These are phyloP conservation scores for Brachyistius frenatus DNA, from an alignment of 2,113 vertebrate species.

Conservation along the genomic window DNA sequence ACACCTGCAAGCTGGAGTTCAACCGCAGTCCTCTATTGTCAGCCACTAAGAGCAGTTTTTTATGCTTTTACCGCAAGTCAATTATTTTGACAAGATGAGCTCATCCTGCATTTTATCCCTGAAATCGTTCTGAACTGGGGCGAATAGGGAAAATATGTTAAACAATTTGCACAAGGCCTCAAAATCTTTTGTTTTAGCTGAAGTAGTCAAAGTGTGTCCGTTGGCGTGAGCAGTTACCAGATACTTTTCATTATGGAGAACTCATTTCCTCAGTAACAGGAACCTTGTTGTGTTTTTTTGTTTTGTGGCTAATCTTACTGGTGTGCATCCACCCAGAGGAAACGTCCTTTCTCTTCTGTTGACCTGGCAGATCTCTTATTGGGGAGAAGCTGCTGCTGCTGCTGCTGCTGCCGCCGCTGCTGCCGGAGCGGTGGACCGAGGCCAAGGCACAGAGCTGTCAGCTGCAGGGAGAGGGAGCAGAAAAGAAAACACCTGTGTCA, in stretches of 20 bases:
- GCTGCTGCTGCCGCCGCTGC: constrained; percentile 11
- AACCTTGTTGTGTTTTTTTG: constrained; percentile 66
- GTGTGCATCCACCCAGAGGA: constrained; percentile 50
- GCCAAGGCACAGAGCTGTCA: constrained; percentile 27
- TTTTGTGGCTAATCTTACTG: background rate
- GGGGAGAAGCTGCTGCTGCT: constrained; percentile 5
- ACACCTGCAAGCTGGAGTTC: no score
- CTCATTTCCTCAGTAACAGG: constrained; percentile 52
- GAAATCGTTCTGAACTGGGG: background rate
- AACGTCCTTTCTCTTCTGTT: constrained; percentile 55
- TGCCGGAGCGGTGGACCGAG: constrained; percentile 7
- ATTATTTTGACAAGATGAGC: no score
- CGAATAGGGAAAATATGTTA: background rate
- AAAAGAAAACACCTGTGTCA: constrained; percentile 43
- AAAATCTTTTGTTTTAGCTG: background rate
- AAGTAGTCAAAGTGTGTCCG: background rate
- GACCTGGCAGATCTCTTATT: constrained; percentile 54
- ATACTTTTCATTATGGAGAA: background rate
- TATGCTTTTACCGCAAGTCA: no score
- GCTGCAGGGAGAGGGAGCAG: constrained; percentile 13
- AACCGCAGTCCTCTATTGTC: no score
- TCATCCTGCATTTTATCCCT: no score
- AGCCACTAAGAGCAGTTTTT: background rate
- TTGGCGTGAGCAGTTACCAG: no score
- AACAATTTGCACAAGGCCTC: background rate